A percentile compares a stretch with the other conserved stretches of the same genome.
Conservation (phyloP, 1,140 invertebrate species). For the Sarcophaga peregrina region DNA sequence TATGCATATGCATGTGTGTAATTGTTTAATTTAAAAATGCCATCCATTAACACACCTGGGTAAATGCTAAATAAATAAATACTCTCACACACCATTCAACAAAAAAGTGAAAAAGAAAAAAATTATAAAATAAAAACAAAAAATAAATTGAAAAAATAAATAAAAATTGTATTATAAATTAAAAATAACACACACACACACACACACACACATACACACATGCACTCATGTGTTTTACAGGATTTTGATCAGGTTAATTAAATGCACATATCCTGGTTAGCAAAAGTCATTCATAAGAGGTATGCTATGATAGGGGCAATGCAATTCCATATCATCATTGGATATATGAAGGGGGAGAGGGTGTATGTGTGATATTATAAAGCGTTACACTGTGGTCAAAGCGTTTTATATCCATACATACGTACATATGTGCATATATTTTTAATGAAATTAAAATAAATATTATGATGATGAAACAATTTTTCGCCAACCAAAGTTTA, state of each 20-base stretch:
- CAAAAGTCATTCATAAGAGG: neutral
- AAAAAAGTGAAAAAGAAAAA: too few species aligned
- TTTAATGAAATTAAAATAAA: conserved; percentile 20
- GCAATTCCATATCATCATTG: too few species aligned
- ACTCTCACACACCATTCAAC: too few species aligned
- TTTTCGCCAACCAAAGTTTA: conserved; percentile 4
- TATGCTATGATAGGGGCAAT: too few species aligned
- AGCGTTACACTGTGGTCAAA: neutral
- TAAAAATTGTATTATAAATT: too few species aligned
- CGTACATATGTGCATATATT: too few species aligned
- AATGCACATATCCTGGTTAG: neutral
- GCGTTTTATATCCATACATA: too few species aligned
- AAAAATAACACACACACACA: too few species aligned
- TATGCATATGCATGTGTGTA: neutral
- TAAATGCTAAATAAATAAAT: conserved; percentile 16
- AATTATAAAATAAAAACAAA: too few species aligned
- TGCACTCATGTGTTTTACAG: neutral
- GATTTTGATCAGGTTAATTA: conserved; percentile 24
- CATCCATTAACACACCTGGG: conserved; percentile 23
- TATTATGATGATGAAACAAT: neutral
- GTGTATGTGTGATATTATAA: neutral
- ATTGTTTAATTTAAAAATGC: conserved; percentile 1
- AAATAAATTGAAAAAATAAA: too few species aligned
- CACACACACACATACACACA: too few species aligned
- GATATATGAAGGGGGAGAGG: neutral